These are phyloP conservation scores for Toxotes lorentzi DNA, from an alignment of 2,797 vertebrate genomes.

Conservation along the genomic window DNA sequence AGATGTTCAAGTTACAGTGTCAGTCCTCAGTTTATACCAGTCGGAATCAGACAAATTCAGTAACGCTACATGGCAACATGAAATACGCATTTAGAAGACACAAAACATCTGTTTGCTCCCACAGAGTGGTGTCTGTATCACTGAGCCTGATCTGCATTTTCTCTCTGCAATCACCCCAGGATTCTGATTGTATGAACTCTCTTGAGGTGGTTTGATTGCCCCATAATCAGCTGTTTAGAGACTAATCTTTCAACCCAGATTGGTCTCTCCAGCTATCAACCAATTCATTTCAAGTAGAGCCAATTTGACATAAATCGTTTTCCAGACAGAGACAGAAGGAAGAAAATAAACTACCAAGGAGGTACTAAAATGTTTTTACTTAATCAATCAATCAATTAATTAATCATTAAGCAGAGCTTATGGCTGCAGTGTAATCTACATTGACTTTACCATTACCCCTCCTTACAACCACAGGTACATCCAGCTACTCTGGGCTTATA, in stretches of 20 bases:
- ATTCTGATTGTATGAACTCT: conserved; percentile 68
- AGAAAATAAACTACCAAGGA: conserved; percentile 30
- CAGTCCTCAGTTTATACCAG: neutral
- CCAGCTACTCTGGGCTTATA: neutral
- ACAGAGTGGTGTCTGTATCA: conserved; percentile 31
- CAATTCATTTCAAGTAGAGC: conserved; percentile 56
- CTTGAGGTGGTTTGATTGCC: conserved; percentile 57
- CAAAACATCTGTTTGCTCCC: conserved; percentile 49
- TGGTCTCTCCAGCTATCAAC: conserved; percentile 57
- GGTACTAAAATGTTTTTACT: conserved; percentile 19
- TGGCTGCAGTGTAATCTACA: neutral
- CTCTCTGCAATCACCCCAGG: conserved; percentile 43
- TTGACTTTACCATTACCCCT: neutral
- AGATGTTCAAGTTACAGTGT: neutral
- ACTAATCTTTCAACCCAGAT: conserved; percentile 63
- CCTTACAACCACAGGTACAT: neutral
- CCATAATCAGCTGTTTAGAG: conserved; percentile 70
- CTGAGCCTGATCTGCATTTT: conserved; percentile 58
- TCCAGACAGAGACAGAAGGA: conserved; percentile 3
- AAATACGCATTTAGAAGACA: conserved; percentile 41
- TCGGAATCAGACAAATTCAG: neutral
- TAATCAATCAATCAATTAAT: conserved; percentile 9
- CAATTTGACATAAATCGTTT: conserved; percentile 51
- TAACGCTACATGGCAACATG: conserved; percentile 16
- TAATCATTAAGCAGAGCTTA: conserved; percentile 18